A percentile compares a stretch with the other conserved stretches of the same genome.
These are phyloP conservation scores for Strix uralensis DNA, from an alignment of 2,113 vertebrate species.

Conservation along the genomic window DNA sequence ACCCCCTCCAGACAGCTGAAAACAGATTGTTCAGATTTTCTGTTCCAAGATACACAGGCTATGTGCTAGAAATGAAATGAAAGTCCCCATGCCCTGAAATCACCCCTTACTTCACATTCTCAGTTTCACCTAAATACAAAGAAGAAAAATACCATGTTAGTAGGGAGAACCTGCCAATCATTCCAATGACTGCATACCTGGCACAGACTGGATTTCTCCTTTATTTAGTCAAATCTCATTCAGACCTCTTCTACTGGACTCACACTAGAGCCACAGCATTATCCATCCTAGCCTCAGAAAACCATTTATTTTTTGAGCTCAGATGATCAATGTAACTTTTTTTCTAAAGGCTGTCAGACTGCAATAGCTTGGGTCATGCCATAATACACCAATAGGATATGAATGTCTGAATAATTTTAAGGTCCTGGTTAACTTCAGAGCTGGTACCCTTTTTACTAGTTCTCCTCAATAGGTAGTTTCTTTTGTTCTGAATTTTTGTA, in stretches of 20 bases:
- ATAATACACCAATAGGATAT: not conserved
- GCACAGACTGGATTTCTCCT: not conserved
- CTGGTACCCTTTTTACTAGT: not conserved
- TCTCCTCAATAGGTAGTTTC: not conserved
- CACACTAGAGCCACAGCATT: not conserved
- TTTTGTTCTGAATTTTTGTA: not conserved
- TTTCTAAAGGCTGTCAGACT: not conserved
- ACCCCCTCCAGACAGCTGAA: not conserved
- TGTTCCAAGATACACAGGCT: not conserved
- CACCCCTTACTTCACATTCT: too few species aligned
- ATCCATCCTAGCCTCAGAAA: not conserved
- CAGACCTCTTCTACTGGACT: not conserved
- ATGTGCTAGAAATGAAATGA: not conserved
- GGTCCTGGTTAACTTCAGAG: not conserved
- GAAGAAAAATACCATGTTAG: rapidly evolving
- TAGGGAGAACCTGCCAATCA: not conserved
- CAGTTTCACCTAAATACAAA: not conserved
- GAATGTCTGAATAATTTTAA: not conserved
- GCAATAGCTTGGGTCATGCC: not conserved
- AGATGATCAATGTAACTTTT: not conserved
- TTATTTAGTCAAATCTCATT: not conserved
- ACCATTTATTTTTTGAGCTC: not conserved
- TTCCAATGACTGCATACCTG: not conserved
- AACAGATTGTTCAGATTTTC: not conserved
- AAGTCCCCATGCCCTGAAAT: not conserved